These are phyloP conservation scores for Parazoanthus atlanticus DNA, from an alignment of 92 coral and sea anemone species.

Conservation along the genomic window DNA sequence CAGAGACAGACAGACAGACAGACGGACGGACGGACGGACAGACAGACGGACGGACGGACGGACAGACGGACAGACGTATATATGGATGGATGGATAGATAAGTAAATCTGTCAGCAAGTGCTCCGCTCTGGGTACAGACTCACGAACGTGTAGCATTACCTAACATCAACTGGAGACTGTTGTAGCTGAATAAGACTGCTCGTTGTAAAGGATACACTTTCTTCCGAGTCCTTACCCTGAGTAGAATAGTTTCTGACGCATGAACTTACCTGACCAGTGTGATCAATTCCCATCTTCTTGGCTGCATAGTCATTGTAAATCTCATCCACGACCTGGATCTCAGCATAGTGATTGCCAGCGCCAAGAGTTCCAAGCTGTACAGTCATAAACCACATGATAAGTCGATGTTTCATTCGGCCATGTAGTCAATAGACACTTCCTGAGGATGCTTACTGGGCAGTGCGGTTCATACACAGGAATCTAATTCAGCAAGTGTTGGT, in stretches of 20 bases:
- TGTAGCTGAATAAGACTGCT: background rate
- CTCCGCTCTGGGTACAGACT: too few relatives aligned
- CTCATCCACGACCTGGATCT: constrained; percentile 97
- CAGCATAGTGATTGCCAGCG: constrained; percentile 99
- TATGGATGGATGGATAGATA: too few relatives aligned
- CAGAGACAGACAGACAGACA: too few relatives aligned
- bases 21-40: too few relatives aligned
- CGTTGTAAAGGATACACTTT: background rate
- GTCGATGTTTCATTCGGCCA: background rate
- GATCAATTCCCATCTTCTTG: constrained; percentile 99
- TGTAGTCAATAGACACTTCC: background rate
- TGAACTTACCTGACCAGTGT: constrained; percentile 82
- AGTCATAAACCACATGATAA: background rate
- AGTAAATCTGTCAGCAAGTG: too few relatives aligned
- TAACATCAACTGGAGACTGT: too few relatives aligned
- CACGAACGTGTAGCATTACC: too few relatives aligned
- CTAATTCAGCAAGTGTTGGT: too few relatives aligned
- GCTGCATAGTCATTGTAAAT: constrained; percentile 90
- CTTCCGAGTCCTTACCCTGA: background rate
- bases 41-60: too few relatives aligned
- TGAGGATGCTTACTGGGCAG: too few relatives aligned
- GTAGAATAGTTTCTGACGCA: background rate
- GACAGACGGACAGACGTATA: too few relatives aligned
- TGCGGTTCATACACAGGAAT: background rate
- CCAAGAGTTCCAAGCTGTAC: constrained; percentile 98